Percentiles rank a stretch among this genome's conserved stretches.
Evolutionary conservation across 2,888 invertebrate genomes (phyloP).

Genomic region (Eristalinus aeneus): DNA sequence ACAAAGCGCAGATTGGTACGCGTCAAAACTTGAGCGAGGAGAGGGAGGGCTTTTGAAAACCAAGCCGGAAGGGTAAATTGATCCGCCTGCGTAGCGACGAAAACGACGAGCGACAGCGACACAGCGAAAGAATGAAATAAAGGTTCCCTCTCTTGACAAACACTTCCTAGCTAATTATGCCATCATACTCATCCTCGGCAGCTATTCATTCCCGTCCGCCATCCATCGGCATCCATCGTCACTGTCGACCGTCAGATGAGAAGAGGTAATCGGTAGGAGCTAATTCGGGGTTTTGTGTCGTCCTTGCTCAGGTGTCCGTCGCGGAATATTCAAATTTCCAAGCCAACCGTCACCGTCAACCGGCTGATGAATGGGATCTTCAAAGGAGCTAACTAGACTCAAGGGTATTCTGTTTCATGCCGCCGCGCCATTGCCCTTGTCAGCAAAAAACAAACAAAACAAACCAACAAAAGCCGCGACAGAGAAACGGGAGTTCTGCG

Average conservation of each 20-base stretch:
- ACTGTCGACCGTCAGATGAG: not conserved
- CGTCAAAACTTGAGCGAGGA: slow-evolving; percentile 46
- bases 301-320: slow-evolving; percentile 64
- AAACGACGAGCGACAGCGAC: not conserved
- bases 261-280: slow-evolving; percentile 54
- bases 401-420: slow-evolving; percentile 69
- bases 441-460: not conserved
- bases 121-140: slow-evolving; percentile 15
- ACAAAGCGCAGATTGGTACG: slow-evolving; percentile 36
- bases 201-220: no score
- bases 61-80: slow-evolving; percentile 69
- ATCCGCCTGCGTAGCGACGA: slow-evolving; percentile 57
- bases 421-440: slow-evolving; percentile 21
- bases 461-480: not conserved
- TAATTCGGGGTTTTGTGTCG: slow-evolving; percentile 53
- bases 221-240: no score
- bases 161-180: slow-evolving; percentile 70
- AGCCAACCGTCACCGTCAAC: not conserved
- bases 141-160: slow-evolving; percentile 60
- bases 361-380: slow-evolving; percentile 61
- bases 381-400: slow-evolving; percentile 65
- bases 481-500: not conserved
- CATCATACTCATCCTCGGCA: not conserved
- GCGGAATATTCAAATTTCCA: slow-evolving; percentile 47
- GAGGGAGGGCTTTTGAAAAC: slow-evolving; percentile 45